A percentile compares a stretch with the other conserved stretches of the same genome.
Evolutionary conservation across 2,888 invertebrate genomes (phyloP).

Genomic region (Alitta virens): DNA sequence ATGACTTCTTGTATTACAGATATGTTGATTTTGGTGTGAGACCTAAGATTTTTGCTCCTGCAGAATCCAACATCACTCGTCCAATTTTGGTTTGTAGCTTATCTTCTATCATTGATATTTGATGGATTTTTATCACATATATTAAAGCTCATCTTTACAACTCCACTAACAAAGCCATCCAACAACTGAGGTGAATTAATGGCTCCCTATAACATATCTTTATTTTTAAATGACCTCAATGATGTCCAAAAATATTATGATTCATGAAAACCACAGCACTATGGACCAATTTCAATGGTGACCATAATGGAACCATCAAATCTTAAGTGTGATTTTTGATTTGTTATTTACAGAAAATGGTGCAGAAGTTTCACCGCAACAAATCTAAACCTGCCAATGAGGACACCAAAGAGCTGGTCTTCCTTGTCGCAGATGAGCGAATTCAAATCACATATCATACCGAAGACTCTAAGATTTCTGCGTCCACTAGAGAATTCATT

Average conservation of each 20-base stretch:
- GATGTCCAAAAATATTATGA: neutral
- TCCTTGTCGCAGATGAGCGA: conserved; percentile 49
- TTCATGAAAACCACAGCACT: neutral
- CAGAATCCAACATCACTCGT: conserved; percentile 35
- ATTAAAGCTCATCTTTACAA: no score
- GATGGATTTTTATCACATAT: no score
- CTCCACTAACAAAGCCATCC: no score
- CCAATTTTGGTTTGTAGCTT: conserved; percentile 44
- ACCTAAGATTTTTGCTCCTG: conserved; percentile 54
- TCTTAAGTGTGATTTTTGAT: no score
- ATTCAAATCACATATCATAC: conserved; percentile 55
- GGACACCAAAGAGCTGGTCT: conserved; percentile 53
- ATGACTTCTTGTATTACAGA: conserved; percentile 54
- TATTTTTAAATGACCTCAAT: neutral
- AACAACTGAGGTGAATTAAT: neutral
- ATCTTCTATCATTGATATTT: no score
- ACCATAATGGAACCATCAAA: no score
- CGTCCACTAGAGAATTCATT: conserved; percentile 53
- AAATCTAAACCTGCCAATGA: conserved; percentile 45
- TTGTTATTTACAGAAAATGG: conserved; percentile 53
- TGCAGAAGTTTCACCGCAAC: conserved; percentile 49
- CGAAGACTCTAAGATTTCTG: conserved; percentile 50
- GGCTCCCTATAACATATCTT: neutral
- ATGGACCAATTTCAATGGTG: no score
- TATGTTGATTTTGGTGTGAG: conserved; percentile 51